These are phyloP conservation scores for Aplodontia rufa DNA, from an alignment of 2,113 vertebrate genomes.

Conservation along the genomic window DNA sequence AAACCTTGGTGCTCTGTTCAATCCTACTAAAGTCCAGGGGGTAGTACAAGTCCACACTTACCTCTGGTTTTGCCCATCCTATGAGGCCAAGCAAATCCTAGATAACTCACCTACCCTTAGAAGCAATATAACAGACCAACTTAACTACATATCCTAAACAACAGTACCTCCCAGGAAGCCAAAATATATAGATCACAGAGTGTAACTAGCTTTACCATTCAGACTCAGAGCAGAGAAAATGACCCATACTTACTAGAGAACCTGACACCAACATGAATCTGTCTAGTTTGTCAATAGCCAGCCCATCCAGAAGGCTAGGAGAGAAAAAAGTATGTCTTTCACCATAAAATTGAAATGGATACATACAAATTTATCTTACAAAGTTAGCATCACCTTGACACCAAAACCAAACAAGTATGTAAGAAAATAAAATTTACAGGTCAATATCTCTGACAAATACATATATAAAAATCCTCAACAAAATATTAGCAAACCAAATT, in stretches of 20 bases:
- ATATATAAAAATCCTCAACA: not conserved
- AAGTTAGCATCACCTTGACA: not conserved
- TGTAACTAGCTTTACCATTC: not conserved
- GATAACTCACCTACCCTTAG: not conserved
- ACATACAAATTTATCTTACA: not conserved
- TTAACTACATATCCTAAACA: not conserved
- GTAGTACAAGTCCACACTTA: not conserved
- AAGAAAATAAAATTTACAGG: not conserved
- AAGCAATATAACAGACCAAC: not conserved
- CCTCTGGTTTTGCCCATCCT: not conserved
- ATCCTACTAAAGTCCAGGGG: not conserved
- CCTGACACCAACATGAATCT: not conserved
- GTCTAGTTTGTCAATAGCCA: not conserved
- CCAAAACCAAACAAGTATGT: not conserved
- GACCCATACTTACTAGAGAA: not conserved
- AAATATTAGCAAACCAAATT: not conserved
- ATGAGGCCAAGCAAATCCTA: not conserved
- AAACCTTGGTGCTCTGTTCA: not conserved
- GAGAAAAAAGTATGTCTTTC: not conserved
- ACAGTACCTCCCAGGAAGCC: not conserved
- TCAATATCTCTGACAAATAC: not conserved
- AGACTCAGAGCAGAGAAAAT: not conserved
- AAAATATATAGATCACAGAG: not conserved
- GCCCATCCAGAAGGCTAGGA: not conserved
- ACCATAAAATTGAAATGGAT: not conserved